phyloP scores from a whole-genome alignment of 1,140 invertebrate species.

The Cryptotermes secundus region DNA sequence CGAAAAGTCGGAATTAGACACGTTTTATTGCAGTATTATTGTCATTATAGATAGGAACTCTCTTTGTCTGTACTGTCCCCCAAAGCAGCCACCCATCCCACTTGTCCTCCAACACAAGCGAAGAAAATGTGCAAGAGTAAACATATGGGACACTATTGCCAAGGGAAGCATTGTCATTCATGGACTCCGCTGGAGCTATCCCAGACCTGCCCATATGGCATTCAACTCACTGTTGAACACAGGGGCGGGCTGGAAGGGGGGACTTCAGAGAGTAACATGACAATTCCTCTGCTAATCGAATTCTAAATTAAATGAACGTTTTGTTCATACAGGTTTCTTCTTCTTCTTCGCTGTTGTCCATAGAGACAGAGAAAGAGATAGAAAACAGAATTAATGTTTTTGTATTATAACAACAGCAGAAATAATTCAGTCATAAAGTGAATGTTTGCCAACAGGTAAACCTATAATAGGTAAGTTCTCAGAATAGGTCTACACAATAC shows the following conservation, averaged over 20 bases:
- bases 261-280: neutral
- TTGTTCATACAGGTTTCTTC: neutral
- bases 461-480: no score
- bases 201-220: neutral
- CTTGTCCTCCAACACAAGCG: neutral
- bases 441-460: no score
- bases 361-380: no score
- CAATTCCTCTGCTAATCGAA: neutral
- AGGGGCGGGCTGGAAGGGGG: neutral
- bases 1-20: conserved; percentile 5
- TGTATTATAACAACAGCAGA: no score
- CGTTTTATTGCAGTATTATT: neutral
- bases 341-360: neutral
- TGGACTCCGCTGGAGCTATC: neutral
- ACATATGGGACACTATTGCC: conserved; percentile 5
- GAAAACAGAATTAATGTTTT: no score
- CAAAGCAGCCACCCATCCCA: neutral
- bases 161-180: neutral
- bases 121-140: conserved; percentile 8
- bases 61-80: neutral
- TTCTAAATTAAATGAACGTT: conserved; percentile 16
- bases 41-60: neutral
- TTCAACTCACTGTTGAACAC: neutral
- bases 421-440: no score
- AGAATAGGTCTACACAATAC: no score